phyloP scores from a whole-genome alignment of 2,113 vertebrate genomes.

The Gila orcuttii region DNA sequence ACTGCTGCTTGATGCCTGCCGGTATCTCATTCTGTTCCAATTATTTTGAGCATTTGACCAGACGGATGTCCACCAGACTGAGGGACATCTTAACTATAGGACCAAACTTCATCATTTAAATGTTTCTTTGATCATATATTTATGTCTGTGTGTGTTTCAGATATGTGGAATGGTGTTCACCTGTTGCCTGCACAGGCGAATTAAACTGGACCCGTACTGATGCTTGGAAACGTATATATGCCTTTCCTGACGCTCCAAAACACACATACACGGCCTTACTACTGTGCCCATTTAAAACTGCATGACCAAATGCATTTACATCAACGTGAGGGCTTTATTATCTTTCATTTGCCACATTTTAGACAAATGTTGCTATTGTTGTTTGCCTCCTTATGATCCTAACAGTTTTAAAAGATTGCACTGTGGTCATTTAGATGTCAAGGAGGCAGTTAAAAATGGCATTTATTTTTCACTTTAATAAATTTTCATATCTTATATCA shows the following conservation, averaged over 20 bases:
- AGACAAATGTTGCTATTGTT: background rate
- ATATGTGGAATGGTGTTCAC: slow-evolving; percentile 83
- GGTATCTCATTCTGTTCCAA: background rate
- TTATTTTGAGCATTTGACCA: background rate
- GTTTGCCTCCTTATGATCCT: slow-evolving; percentile 1
- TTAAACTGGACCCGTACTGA: slow-evolving; percentile 78
- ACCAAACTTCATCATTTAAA: background rate
- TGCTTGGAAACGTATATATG: background rate
- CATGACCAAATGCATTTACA: slow-evolving; percentile 4
- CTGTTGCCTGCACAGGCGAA: slow-evolving; percentile 79
- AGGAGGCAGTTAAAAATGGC: background rate
- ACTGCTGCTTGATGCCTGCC: background rate
- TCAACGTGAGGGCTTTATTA: slow-evolving; percentile 12
- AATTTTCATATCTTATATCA: background rate
- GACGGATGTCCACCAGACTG: background rate
- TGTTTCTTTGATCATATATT: background rate
- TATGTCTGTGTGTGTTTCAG: slow-evolving; percentile 63
- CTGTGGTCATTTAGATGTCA: background rate
- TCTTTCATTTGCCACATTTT: background rate
- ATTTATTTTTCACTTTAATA: background rate
- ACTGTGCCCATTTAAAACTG: slow-evolving; percentile 18
- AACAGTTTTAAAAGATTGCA: background rate
- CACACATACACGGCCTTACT: slow-evolving; percentile 4
- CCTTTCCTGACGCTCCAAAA: slow-evolving; percentile 13
- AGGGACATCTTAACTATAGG: background rate